Evolutionary conservation across 2,888 invertebrate species (phyloP).

Genomic region (Tubulanus polymorphus): DNA sequence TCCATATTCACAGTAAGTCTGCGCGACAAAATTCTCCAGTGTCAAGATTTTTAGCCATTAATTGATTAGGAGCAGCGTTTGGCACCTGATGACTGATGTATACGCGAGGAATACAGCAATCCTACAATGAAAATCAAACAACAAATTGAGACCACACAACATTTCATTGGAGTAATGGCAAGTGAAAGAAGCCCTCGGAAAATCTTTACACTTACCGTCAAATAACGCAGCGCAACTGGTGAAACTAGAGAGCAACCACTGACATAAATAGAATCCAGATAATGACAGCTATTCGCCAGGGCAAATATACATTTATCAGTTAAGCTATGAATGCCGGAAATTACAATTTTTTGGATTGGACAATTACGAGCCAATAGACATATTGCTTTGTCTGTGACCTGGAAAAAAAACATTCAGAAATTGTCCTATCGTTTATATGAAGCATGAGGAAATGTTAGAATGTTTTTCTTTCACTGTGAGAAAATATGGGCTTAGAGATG

Average conservation of each 20-base stretch:
- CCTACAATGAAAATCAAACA: constrained; percentile 27
- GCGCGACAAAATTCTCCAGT: constrained; percentile 44
- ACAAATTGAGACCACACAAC: neutral
- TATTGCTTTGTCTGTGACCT: constrained; percentile 44
- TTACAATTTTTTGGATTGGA: constrained; percentile 28
- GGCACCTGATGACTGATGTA: constrained; percentile 39
- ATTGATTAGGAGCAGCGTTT: constrained; percentile 38
- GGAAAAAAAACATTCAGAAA: constrained; percentile 2
- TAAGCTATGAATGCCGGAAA: constrained; percentile 41
- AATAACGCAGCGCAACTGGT: constrained; percentile 35
- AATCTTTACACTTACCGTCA: constrained; percentile 29
- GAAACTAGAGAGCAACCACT: constrained; percentile 45
- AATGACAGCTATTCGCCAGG: constrained; percentile 42
- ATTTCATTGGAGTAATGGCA: no score
- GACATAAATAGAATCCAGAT: constrained; percentile 43
- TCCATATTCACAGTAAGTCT: constrained; percentile 20
- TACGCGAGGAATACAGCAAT: constrained; percentile 38
- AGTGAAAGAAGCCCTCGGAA: no score
- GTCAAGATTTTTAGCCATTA: constrained; percentile 47
- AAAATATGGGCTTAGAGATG: no score
- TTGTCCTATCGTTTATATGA: neutral
- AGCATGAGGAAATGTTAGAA: no score
- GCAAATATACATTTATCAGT: constrained; percentile 45
- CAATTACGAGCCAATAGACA: constrained; percentile 36
- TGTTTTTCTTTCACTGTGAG: no score